A percentile compares a stretch with the other conserved stretches of the same genome.
Evolutionary conservation across 1,140 invertebrate genomes (phyloP).

Genomic region (Apocrypta bakeri): DNA sequence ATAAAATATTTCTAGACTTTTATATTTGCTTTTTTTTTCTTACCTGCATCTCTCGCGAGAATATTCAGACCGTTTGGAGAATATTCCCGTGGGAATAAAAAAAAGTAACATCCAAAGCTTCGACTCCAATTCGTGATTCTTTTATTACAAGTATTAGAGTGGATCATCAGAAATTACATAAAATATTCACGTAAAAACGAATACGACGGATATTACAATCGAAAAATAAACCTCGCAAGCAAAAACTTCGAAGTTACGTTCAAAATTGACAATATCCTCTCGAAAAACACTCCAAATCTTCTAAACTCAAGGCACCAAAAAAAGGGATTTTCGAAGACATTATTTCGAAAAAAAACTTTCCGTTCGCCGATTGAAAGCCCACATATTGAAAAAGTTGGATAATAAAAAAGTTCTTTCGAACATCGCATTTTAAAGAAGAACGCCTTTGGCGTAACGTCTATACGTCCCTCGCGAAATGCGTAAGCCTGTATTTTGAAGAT

Average conservation of each 20-base stretch:
- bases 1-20: background rate
- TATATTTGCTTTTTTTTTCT: background rate
- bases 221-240: no score
- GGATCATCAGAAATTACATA: no score
- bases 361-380: background rate
- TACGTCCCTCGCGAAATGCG: background rate
- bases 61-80: background rate
- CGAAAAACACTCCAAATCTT: no score
- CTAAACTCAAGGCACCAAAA: no score
- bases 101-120: background rate
- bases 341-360: background rate
- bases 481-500: background rate
- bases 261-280: no score
- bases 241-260: no score
- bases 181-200: no score
- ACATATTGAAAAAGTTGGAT: slow-evolving; percentile 5
- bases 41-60: background rate
- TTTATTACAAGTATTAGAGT: no score
- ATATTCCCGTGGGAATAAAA: background rate
- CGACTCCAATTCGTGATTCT: no score
- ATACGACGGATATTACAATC: no score
- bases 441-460: background rate
- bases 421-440: slow-evolving; percentile 2
- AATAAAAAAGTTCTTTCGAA: background rate
- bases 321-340: background rate